Evolutionary conservation across 2,888 invertebrate species (phyloP).

Genomic region (Drosophila setosimentum): DNA sequence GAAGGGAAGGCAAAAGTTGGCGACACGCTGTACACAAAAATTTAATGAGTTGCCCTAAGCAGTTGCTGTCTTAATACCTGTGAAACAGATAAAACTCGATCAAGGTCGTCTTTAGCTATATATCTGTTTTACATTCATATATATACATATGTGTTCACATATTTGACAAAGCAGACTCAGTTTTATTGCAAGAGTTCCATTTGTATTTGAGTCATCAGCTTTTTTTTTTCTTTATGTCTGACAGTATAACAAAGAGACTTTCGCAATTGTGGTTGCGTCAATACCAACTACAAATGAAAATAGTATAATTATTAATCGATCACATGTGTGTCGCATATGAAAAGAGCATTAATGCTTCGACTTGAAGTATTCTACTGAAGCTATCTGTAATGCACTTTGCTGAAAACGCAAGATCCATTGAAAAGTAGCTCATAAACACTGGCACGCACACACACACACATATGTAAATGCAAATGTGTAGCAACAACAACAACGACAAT

Average conservation of each 20-base stretch:
- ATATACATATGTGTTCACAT: background rate
- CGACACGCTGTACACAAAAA: constrained; percentile 29
- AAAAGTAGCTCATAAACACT: constrained; percentile 43
- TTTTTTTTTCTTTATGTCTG: background rate
- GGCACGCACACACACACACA: constrained; percentile 4
- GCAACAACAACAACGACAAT: constrained; percentile 44
- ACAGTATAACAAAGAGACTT: background rate
- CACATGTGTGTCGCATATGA: background rate
- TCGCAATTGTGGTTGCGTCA: background rate
- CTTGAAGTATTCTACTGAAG: background rate
- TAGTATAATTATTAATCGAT: background rate
- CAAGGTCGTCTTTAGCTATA: constrained; percentile 54
- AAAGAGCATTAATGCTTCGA: constrained; percentile 27
- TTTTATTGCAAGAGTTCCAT: constrained; percentile 6
- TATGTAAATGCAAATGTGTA: constrained; percentile 22
- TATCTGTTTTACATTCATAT: background rate
- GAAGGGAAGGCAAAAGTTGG: constrained; percentile 7
- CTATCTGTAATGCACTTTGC: constrained; percentile 16
- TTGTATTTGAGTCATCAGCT: constrained; percentile 39
- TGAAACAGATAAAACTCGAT: constrained; percentile 55
- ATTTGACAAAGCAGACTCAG: constrained; percentile 17
- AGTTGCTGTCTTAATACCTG: constrained; percentile 35
- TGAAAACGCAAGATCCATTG: constrained; percentile 48
- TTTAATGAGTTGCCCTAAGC: constrained; percentile 62
- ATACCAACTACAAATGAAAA: background rate